A percentile compares a stretch with the other conserved stretches of the same genome.
Conservation (phyloP, 1,140 invertebrate species). For the Camponotus floridanus region DNA sequence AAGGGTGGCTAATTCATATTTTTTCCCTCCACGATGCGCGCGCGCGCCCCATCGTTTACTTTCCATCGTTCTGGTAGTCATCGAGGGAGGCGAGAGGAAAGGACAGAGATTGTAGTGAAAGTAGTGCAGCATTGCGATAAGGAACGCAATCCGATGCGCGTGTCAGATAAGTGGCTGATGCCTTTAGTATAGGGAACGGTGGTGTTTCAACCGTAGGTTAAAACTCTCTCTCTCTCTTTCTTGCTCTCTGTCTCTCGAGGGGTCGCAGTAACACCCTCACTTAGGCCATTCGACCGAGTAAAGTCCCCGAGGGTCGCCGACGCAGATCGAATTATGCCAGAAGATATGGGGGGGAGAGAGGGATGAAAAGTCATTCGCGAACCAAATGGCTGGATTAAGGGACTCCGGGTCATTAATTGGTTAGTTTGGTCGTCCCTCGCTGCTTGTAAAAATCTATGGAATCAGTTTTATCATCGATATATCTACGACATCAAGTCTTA, state of each 20-base stretch:
- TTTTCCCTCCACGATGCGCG: slow-evolving; percentile 36
- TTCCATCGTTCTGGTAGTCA: slow-evolving; percentile 47
- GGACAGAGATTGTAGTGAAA: slow-evolving; percentile 79
- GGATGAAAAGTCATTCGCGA: slow-evolving; percentile 82
- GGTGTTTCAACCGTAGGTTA: slow-evolving; percentile 76
- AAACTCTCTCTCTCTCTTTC: slow-evolving; percentile 68
- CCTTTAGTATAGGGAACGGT: slow-evolving; percentile 78
- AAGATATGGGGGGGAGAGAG: background rate
- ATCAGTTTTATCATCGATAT: slow-evolving; percentile 17
- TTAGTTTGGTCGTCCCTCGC: slow-evolving; percentile 59
- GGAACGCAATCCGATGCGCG: slow-evolving; percentile 86
- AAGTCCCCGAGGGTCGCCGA: slow-evolving; percentile 62
- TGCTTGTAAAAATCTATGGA: slow-evolving; percentile 50
- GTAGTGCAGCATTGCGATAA: slow-evolving; percentile 85
- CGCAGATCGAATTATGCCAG: slow-evolving; percentile 81
- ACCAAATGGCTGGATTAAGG: slow-evolving; percentile 82
- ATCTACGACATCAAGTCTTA: background rate
- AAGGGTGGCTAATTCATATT: slow-evolving; percentile 51
- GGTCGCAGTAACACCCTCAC: slow-evolving; percentile 77
- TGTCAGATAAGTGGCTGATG: slow-evolving; percentile 86
- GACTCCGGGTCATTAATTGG: slow-evolving; percentile 77
- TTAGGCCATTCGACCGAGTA: slow-evolving; percentile 72
- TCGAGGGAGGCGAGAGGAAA: slow-evolving; percentile 24
- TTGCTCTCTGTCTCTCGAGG: slow-evolving; percentile 68
- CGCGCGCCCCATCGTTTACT: slow-evolving; percentile 61